These are phyloP conservation scores for Lepidochitona cinerea DNA, from an alignment of 2,888 invertebrate species.

Conservation along the genomic window DNA sequence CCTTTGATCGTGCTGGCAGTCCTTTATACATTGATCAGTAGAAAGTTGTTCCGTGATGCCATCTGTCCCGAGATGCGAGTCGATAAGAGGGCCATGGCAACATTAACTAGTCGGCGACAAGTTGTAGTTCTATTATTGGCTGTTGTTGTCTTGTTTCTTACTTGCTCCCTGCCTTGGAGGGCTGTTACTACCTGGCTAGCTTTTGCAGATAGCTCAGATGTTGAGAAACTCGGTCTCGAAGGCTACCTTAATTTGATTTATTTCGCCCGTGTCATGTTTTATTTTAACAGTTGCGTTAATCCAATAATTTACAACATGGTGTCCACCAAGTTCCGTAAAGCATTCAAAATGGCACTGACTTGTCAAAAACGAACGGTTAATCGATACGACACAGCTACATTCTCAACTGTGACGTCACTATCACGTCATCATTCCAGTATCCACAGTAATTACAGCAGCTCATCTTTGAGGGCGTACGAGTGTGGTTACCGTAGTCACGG, in stretches of 20 bases:
- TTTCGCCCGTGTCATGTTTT: constrained; percentile 39
- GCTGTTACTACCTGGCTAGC: constrained; percentile 41
- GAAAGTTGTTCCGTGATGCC: constrained; percentile 27
- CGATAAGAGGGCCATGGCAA: neutral
- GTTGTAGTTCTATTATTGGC: constrained; percentile 39
- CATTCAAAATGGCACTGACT: constrained; percentile 2
- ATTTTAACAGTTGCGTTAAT: constrained; percentile 61
- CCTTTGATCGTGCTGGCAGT: constrained; percentile 38
- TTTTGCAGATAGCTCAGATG: constrained; percentile 26
- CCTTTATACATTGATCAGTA: constrained; percentile 40
- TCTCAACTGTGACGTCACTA: neutral
- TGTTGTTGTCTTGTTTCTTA: constrained; percentile 41
- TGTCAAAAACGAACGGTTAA: neutral
- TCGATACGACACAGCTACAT: neutral
- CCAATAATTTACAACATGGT: constrained; percentile 48
- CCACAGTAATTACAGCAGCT: neutral
- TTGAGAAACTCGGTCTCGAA: constrained; percentile 36
- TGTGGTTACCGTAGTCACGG: too few relatives aligned
- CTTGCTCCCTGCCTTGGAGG: constrained; percentile 45
- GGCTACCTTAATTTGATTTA: constrained; percentile 36
- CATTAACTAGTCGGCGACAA: constrained; percentile 17
- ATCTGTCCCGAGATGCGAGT: neutral
- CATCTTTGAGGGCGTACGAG: neutral
- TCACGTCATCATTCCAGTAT: neutral
- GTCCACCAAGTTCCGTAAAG: constrained; percentile 62